Conservation (phyloP, 2,888 invertebrate species). For the Spodoptera littoralis region DNA sequence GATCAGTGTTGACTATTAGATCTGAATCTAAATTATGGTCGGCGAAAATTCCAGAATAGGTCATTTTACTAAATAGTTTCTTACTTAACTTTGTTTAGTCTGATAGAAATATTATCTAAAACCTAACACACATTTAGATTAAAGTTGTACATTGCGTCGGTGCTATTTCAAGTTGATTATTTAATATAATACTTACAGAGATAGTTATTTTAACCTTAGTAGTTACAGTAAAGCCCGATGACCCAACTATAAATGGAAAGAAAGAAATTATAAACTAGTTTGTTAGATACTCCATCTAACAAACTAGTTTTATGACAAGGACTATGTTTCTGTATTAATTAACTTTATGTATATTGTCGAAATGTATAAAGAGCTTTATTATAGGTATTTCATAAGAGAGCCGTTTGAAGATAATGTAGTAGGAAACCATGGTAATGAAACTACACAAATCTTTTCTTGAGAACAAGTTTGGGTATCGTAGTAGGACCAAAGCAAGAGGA, state of each 20-base stretch:
- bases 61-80: neutral
- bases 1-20: too few species aligned
- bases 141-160: slow-evolving; percentile 5
- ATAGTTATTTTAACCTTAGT: slow-evolving; percentile 1
- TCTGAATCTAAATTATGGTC: too few species aligned
- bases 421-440: too few species aligned
- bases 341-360: slow-evolving; percentile 30
- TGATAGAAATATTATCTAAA: neutral
- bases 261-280: slow-evolving; percentile 1
- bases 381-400: slow-evolving; percentile 1
- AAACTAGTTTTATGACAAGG: slow-evolving; percentile 3
- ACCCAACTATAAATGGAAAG: slow-evolving; percentile 17
- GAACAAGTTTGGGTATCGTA: neutral
- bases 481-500: neutral
- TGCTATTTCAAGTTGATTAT: slow-evolving; percentile 7
- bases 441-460: neutral
- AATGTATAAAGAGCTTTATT: slow-evolving; percentile 24
- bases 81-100: neutral
- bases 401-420: neutral
- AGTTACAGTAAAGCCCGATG: slow-evolving; percentile 33
- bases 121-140: slow-evolving; percentile 3
- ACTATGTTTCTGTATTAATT: slow-evolving; percentile 13
- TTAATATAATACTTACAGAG: neutral
- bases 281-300: slow-evolving; percentile 14
- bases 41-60: neutral